Evolutionary conservation across 1,140 invertebrate species (phyloP).

Genomic region (Brachionus manjavacas): DNA sequence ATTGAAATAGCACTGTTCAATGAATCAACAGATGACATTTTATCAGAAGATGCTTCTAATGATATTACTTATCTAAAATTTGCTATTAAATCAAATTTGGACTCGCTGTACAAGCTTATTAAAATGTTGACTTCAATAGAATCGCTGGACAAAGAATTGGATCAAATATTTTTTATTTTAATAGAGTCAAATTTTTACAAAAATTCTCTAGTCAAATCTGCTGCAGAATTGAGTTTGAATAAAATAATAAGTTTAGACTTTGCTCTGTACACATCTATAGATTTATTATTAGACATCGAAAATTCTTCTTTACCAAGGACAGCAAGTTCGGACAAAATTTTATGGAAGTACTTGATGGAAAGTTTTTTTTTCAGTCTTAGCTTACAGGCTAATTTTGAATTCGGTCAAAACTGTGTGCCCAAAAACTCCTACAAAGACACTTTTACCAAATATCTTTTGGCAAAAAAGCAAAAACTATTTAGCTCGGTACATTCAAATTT

Average conservation of each 20-base stretch:
- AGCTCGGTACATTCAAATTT: slow-evolving; percentile 29
- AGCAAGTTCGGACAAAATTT: neutral
- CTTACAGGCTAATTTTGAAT: slow-evolving; percentile 7
- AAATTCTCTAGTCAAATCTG: neutral
- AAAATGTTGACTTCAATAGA: neutral
- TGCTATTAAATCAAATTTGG: slow-evolving; percentile 27
- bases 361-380: neutral
- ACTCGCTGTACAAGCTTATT: neutral
- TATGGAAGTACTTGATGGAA: slow-evolving; percentile 15
- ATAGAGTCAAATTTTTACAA: slow-evolving; percentile 22
- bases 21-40: neutral
- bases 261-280: neutral
- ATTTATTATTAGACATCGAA: neutral
- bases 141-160: neutral
- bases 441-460: neutral
- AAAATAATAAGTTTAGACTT: slow-evolving; percentile 26
- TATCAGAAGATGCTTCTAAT: neutral
- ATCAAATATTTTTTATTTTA: slow-evolving; percentile 16
- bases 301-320: neutral
- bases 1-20: slow-evolving; percentile 1
- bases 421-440: neutral
- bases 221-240: neutral
- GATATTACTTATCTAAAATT: neutral
- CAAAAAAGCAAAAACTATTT: slow-evolving; percentile 36
- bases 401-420: neutral